Base-by-base conservation (phyloP, 2,888 invertebrate genomes). In the Drosophila cracens region DNA sequence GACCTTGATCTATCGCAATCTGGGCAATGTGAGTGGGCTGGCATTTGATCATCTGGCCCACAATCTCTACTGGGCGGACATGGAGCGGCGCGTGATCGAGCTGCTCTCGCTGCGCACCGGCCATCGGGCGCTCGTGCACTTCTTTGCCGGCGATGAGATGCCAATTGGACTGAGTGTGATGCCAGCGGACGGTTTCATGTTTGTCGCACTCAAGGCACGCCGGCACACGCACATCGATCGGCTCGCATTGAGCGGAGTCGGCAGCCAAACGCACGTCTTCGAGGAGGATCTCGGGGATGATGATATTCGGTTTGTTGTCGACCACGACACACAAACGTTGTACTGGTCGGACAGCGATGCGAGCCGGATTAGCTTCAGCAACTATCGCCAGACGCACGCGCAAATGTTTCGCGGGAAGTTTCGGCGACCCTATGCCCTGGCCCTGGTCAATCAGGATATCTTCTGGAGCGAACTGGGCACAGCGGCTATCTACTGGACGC, bases 51-150 rank as follows among this genome's bases (percentile, higher is more conserved):
- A 95, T 79, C 93, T 95, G 11, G 95, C 96, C 0, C 95, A 96
- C 71, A 96, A 95, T 77, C 92, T 98, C 0, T 98, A 97, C 91
- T 95, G 96, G 93, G 93, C 95, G 66, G 96, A 97, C 91, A 93
- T 94, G 0, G 94, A 94, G 0, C 94, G 94, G 16, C 94, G 94
- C 61, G 94, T 94, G 0, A 93, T 97, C 1, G 97, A 97, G 90
- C 95, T 95, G 4, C 90, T 95, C 16, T 96, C 95, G 0, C 83
- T 97, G 53, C 93, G 93, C 56, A 96, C 94, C 0, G 93, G 93
- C 29, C 93, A 95, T 10, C 94, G 95, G 25, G 95, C 95, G 0
- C 89, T 95, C 18, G 90, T 97, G 0, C 92, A 95, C 49, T 94
- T 94, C 65, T 95, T 94, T 82, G 90, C 94, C 0, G 94, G 94